phyloP scores from a whole-genome alignment of 2,113 vertebrate species.

The Lagopus muta region DNA sequence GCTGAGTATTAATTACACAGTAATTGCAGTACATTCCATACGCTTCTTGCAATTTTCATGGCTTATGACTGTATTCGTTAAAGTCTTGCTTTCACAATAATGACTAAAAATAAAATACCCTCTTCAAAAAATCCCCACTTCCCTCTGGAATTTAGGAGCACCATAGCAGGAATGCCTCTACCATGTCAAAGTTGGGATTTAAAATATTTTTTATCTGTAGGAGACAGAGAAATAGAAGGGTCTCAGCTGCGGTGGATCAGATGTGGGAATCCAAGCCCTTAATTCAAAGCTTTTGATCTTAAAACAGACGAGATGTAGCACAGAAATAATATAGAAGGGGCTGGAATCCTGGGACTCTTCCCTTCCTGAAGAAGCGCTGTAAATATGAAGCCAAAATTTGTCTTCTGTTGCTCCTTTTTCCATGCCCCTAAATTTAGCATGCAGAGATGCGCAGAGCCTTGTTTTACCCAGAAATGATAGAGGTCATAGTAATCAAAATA shows the following conservation, averaged over 20 bases:
- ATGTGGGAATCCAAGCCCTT: background rate
- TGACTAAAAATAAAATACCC: background rate
- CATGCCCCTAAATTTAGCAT: background rate
- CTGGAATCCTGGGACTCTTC: background rate
- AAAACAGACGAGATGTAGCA: background rate
- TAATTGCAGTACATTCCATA: background rate
- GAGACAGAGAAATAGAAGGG: background rate
- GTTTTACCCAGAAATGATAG: constrained; percentile 29
- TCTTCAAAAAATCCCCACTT: background rate
- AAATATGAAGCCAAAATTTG: background rate
- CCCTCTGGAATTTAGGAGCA: background rate
- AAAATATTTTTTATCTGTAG: background rate
- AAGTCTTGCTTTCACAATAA: background rate
- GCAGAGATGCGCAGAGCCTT: background rate
- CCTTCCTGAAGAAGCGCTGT: background rate
- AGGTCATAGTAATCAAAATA: background rate
- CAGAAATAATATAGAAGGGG: background rate
- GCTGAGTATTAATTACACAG: background rate
- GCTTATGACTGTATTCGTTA: background rate
- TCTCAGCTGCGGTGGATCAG: background rate
- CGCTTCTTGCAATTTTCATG: background rate
- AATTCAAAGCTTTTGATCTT: background rate
- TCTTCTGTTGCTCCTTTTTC: background rate
- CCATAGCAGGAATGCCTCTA: background rate
- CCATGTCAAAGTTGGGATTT: background rate